phyloP scores from a whole-genome alignment of 2,888 invertebrate species.

The Limnephilus rhombicus region DNA sequence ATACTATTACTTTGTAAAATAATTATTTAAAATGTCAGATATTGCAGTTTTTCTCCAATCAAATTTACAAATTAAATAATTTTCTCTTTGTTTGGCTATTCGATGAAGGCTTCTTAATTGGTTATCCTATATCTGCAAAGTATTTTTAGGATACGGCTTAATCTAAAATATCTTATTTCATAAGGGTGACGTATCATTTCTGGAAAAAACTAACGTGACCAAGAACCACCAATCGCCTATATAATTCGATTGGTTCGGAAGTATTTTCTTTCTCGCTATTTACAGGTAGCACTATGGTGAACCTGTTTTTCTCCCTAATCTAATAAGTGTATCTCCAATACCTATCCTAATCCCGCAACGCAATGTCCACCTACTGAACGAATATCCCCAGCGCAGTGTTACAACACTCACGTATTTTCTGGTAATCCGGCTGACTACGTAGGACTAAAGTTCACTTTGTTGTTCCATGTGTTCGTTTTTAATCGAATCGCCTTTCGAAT shows the following conservation, averaged over 20 bases:
- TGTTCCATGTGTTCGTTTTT: not conserved
- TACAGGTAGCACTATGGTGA: not conserved
- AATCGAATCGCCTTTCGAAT: not conserved
- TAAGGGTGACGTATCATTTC: not conserved
- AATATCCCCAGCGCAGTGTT: no score
- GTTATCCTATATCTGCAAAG: not conserved
- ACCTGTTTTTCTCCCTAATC: conserved; percentile 1
- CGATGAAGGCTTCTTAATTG: not conserved
- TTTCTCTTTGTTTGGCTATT: no score
- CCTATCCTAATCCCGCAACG: not conserved
- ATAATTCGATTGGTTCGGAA: not conserved
- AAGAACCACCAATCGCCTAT: not conserved
- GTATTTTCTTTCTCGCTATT: not conserved
- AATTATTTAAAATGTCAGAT: no score
- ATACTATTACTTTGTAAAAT: no score
- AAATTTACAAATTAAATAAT: no score
- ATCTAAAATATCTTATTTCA: not conserved
- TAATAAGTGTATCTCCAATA: not conserved
- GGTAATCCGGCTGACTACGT: not conserved
- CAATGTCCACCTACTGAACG: not conserved
- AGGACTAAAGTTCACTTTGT: not conserved
- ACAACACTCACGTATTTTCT: not conserved
- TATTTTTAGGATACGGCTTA: not conserved
- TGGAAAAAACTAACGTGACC: not conserved
- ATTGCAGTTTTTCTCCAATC: no score